A percentile compares a stretch with the other conserved stretches of the same genome.
Evolutionary conservation across 37 sponge, comb jelly and placozoan genomes (phyloP).

Genomic region (Tethya wilhelma): DNA sequence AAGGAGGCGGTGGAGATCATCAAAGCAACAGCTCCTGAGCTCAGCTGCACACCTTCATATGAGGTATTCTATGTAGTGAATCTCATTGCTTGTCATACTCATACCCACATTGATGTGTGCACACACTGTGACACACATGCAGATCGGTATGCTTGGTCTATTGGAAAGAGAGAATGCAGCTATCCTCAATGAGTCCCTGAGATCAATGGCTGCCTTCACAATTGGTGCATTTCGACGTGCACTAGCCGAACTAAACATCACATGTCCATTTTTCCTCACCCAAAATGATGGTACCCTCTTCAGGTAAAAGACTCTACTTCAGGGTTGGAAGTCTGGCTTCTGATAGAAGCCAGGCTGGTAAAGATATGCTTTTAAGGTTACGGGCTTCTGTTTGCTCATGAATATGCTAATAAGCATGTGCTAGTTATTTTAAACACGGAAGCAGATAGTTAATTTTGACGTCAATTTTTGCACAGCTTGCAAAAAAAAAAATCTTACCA

Average conservation of each 20-base stretch:
- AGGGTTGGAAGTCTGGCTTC: neutral
- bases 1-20: conserved; percentile 43
- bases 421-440: too few species aligned
- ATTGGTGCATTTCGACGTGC: conserved; percentile 72
- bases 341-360: too few species aligned
- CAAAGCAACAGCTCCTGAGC: conserved; percentile 26
- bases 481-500: too few species aligned
- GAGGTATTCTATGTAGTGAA: conserved; percentile 36
- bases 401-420: too few species aligned
- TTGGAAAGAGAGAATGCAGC: conserved; percentile 91
- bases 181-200: conserved; percentile 85
- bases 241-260: conserved; percentile 43
- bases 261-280: conserved; percentile 79
- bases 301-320: conserved; percentile 42
- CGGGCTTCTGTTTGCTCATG: too few species aligned
- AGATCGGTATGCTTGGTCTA: conserved; percentile 75
- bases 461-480: too few species aligned
- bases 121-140: neutral
- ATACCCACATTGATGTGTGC: neutral
- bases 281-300: conserved; percentile 94
- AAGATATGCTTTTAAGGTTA: too few species aligned
- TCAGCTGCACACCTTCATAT: conserved; percentile 70
- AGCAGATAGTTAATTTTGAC: too few species aligned
- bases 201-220: conserved; percentile 52
- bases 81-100: neutral